Evolutionary conservation across 64 coral and sea anemone genomes (phyloP).

Genomic region (Stichodactyla helianthus): DNA sequence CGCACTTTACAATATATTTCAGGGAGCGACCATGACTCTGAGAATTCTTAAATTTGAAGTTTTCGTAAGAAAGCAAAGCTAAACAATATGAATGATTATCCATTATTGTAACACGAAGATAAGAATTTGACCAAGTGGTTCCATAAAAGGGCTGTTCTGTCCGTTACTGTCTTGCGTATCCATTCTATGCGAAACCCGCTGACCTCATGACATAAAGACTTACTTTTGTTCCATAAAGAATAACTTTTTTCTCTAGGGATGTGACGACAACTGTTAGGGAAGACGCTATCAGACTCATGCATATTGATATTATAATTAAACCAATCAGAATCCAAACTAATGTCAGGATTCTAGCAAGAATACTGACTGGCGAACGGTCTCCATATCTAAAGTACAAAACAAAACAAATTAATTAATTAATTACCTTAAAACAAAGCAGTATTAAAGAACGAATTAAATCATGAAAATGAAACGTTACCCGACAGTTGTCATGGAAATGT

Average conservation of each 20-base stretch:
- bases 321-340: constrained; percentile 11
- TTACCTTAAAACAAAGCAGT: not conserved
- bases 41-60: too few species aligned
- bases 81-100: too few species aligned
- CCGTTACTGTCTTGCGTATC: too few species aligned
- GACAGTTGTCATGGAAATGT: constrained; percentile 44
- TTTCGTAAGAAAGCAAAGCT: too few species aligned
- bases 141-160: too few species aligned
- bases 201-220: not conserved
- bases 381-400: not conserved
- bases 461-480: constrained; percentile 23
- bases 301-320: not conserved
- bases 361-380: not conserved
- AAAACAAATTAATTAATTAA: not conserved
- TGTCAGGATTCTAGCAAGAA: not conserved
- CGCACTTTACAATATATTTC: too few species aligned
- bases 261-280: not conserved
- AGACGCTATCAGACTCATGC: not conserved
- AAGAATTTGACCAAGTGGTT: too few species aligned
- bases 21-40: too few species aligned
- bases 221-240: constrained; percentile 30
- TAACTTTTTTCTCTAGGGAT: not conserved
- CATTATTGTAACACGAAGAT: too few species aligned
- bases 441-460: not conserved
- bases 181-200: too few species aligned